These are phyloP conservation scores for Carposina sasakii DNA, from an alignment of 1,140 invertebrate species.

Conservation along the genomic window DNA sequence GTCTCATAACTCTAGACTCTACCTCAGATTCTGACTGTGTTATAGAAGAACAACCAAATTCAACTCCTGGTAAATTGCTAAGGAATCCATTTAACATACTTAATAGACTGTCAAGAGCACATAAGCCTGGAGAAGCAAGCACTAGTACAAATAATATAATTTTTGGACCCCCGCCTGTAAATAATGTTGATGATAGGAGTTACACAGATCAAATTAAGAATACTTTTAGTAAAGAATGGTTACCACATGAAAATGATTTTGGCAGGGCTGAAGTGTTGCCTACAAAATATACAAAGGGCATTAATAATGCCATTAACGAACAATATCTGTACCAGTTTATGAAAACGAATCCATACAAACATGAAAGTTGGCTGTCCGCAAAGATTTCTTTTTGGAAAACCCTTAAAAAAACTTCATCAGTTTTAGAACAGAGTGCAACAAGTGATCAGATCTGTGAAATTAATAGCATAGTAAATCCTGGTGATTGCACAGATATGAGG, in stretches of 20 bases:
- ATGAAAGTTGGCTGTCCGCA: constrained; percentile 42
- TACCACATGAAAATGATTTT: constrained; percentile 44
- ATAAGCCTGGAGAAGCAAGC: constrained; percentile 15
- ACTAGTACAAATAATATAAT: constrained; percentile 7
- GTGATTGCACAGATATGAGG: constrained; percentile 45
- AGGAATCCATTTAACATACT: constrained; percentile 57
- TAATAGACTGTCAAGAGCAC: constrained; percentile 41
- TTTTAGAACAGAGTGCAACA: constrained; percentile 10
- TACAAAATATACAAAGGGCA: constrained; percentile 13
- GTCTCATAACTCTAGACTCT: constrained; percentile 39
- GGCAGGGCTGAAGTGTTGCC: constrained; percentile 43
- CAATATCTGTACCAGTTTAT: constrained; percentile 45
- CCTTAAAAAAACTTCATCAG: constrained; percentile 35
- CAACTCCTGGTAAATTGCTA: constrained; percentile 36
- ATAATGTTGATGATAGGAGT: constrained; percentile 7
- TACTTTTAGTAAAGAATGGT: constrained; percentile 39
- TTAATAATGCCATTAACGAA: constrained; percentile 29
- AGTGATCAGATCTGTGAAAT: constrained; percentile 20
- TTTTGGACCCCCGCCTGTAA: background rate
- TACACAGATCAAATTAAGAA: constrained; percentile 25
- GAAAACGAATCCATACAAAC: constrained; percentile 32
- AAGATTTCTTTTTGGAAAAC: constrained; percentile 50
- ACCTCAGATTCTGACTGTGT: constrained; percentile 42
- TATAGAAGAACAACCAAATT: constrained; percentile 22
- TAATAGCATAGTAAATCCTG: constrained; percentile 41